Conservation (phyloP, 2,888 invertebrate genomes). For the Anodontia alba region DNA sequence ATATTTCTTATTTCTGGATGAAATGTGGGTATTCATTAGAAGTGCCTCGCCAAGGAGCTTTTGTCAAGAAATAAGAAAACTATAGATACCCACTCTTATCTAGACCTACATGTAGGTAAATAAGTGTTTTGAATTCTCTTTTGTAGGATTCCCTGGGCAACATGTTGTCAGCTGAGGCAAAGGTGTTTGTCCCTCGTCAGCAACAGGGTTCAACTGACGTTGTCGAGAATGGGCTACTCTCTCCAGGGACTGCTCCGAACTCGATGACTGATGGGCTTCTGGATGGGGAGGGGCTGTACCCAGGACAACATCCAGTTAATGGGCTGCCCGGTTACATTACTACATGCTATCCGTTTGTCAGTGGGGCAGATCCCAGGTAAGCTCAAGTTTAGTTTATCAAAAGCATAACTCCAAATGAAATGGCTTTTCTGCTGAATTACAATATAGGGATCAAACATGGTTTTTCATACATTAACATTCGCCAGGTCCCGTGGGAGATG, state of each 20-base stretch:
- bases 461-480: too few species aligned
- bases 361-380: slow-evolving; percentile 49
- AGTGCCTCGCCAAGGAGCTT: too few species aligned
- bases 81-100: too few species aligned
- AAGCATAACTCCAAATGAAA: too few species aligned
- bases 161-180: slow-evolving; percentile 57
- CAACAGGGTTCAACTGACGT: slow-evolving; percentile 8
- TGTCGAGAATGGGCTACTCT: background rate
- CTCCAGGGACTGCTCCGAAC: background rate
- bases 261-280: slow-evolving; percentile 26
- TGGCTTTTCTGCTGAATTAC: too few species aligned
- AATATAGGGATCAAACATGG: too few species aligned
- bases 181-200: slow-evolving; percentile 58
- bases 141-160: slow-evolving; percentile 35
- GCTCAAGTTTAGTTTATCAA: too few species aligned
- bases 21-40: too few species aligned
- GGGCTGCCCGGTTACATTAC: slow-evolving; percentile 79
- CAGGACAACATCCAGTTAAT: slow-evolving; percentile 47
- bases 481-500: too few species aligned
- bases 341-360: slow-evolving; percentile 82
- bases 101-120: too few species aligned
- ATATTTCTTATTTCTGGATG: too few species aligned
- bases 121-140: background rate
- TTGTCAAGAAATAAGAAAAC: too few species aligned
- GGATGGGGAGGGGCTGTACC: slow-evolving; percentile 12